Base-by-base conservation (phyloP, 1,140 invertebrate species). In the Drosophila ogumai region DNA sequence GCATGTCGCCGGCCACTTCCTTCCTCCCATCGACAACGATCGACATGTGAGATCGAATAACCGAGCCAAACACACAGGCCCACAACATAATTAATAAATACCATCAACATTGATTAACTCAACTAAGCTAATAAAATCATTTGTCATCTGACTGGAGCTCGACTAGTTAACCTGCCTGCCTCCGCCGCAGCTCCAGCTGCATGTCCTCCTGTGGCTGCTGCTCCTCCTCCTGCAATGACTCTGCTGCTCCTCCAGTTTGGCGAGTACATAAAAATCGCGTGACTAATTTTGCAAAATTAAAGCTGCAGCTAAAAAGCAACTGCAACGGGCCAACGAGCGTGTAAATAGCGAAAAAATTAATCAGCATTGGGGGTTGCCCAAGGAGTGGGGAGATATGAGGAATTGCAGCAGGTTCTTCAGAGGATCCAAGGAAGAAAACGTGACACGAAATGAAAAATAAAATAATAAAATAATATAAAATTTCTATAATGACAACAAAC, bases 41-140 rank as follows among this genome's bases (percentile, higher is more conserved):
- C 77, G 60, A 61, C 77, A 79, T 79, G 69, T 73, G 77, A 72
- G 77, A 79, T 88, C 84, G 81, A 84, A 88, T 88, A 90, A 90
- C 86, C 69, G 56, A 56, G 49, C 44, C 55, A 60, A 66, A 47
- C 55, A 71, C 58, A 75, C 50, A 68, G 74, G 60, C 81, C 68
- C 65, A 90, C 86, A 85, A 90, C 85, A 90, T 90, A 90, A 90
- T 90, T 90, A 90, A 90, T 90, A 90, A 90, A 90, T 90, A 90
- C 85, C 85, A 90, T 90, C 85, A 90, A 90, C 85, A 90, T 90
- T 90, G 85, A 90, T 90, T 90, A 90, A 90, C 85, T 90, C 85
- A 90, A 90, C 85, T 90, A 90, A 90, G 85, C 85, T 90, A 90
- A 90, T 90, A 90, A 90, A 90, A 90, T 90, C 85, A 90, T 90